Percentiles rank a stretch among this genome's conserved stretches.
phyloP scores from a whole-genome alignment of 2,888 invertebrate species.

The Syrista parreyssii region DNA sequence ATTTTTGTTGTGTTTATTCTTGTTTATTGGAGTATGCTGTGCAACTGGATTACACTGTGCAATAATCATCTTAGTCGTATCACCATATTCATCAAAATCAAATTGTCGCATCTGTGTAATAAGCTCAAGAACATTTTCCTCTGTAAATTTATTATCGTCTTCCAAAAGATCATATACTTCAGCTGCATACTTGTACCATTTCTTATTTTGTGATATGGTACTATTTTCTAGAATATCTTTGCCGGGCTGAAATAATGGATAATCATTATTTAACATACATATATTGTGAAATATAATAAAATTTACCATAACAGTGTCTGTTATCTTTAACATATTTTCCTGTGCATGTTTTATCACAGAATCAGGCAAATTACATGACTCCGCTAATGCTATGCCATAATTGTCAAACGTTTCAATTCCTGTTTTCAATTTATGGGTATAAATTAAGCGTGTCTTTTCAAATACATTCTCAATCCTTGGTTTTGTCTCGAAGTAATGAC shows the following conservation, averaged over 20 bases:
- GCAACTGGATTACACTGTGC: not conserved
- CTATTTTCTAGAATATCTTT: not conserved
- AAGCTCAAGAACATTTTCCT: slow-evolving; percentile 29
- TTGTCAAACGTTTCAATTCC: slow-evolving; percentile 73
- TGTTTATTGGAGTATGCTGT: not conserved
- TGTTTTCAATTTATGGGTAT: slow-evolving; percentile 72
- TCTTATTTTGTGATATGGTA: slow-evolving; percentile 19
- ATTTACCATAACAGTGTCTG: slow-evolving; percentile 61
- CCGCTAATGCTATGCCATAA: slow-evolving; percentile 77
- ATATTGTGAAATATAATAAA: not conserved
- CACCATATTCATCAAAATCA: not conserved
- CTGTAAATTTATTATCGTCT: slow-evolving; percentile 23
- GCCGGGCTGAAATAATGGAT: not conserved
- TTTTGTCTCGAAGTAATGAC: slow-evolving; percentile 64
- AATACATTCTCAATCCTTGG: slow-evolving; percentile 59
- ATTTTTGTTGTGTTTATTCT: not conserved
- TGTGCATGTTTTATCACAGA: slow-evolving; percentile 70
- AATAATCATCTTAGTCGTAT: not conserved
- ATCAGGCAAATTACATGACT: slow-evolving; percentile 72
- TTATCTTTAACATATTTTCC: slow-evolving; percentile 66
- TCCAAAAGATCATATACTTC: slow-evolving; percentile 34
- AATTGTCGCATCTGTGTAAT: slow-evolving; percentile 23
- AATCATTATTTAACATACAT: not conserved
- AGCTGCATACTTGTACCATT: slow-evolving; percentile 29
- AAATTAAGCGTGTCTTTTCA: slow-evolving; percentile 68